Conservation (phyloP, 2,113 vertebrate species). For the Emydura subglobosa region DNA sequence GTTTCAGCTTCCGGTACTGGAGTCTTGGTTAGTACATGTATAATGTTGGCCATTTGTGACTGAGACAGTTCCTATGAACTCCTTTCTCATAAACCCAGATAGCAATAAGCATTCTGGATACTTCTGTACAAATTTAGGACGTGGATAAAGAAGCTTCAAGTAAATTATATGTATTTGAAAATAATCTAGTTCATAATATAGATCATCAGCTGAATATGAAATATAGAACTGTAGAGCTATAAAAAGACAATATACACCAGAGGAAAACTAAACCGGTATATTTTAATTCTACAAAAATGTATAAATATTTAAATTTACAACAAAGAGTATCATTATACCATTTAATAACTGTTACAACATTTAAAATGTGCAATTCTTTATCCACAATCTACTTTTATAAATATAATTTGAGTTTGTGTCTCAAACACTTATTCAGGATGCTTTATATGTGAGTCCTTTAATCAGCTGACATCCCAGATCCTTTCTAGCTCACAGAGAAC, state of each 20-base stretch:
- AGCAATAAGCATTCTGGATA: background rate
- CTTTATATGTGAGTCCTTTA: background rate
- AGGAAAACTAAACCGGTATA: slow-evolving; percentile 75
- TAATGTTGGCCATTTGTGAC: background rate
- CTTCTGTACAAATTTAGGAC: accelerated
- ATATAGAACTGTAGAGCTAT: background rate
- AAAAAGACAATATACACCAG: slow-evolving; percentile 41
- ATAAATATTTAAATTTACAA: slow-evolving; percentile 83
- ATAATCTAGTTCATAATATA: accelerated
- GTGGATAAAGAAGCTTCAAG: background rate
- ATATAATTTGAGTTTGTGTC: background rate
- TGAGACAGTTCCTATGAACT: accelerated
- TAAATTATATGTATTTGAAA: accelerated
- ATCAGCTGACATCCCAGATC: background rate
- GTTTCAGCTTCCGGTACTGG: background rate
- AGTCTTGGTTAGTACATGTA: background rate
- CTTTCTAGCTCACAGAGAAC: background rate
- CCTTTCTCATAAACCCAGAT: accelerated
- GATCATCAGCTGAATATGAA: background rate
- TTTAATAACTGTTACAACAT: slow-evolving; percentile 76
- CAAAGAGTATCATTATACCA: slow-evolving; percentile 76
- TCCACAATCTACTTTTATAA: slow-evolving; percentile 77
- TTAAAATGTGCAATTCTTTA: slow-evolving; percentile 69
- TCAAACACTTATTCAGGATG: slow-evolving; percentile 35
- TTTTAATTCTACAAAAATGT: slow-evolving; percentile 83